Percentiles rank a stretch among this genome's conserved stretches.
These are phyloP conservation scores for Lophura swinhoii DNA, from an alignment of 2,797 vertebrate species.

Conservation along the genomic window DNA sequence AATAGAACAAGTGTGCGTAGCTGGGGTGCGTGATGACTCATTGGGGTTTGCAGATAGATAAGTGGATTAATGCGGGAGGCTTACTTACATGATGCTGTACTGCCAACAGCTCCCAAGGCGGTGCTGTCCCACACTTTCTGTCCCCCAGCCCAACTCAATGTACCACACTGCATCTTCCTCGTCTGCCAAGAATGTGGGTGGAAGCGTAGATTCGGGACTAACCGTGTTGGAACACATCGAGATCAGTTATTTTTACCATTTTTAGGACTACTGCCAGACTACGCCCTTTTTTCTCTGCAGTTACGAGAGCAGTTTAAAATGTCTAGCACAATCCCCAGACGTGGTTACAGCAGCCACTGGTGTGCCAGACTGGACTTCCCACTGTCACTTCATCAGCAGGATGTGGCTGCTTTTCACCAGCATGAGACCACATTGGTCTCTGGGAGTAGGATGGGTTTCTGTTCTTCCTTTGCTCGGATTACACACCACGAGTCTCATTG, in stretches of 20 bases:
- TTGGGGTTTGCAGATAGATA: background rate
- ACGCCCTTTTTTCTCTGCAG: background rate
- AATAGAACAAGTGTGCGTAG: background rate
- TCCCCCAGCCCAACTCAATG: background rate
- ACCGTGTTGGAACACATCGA: constrained; percentile 45
- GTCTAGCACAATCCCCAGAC: background rate
- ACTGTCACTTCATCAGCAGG: background rate
- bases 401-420: background rate
- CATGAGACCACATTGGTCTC: background rate
- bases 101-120: background rate
- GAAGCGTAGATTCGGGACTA: constrained; percentile 17
- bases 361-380: background rate
- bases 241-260: constrained; percentile 1
- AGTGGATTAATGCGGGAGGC: background rate
- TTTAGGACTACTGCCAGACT: constrained; percentile 40
- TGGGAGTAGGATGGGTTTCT: background rate
- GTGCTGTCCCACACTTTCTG: background rate
- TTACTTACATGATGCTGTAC: background rate
- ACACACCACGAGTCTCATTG: background rate
- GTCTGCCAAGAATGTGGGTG: constrained; percentile 60
- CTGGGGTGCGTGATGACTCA: background rate
- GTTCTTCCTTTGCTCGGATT: background rate
- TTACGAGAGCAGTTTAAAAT: background rate
- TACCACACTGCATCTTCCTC: background rate
- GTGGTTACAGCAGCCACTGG: background rate